phyloP scores from a whole-genome alignment of 2,797 vertebrate species.

The Sebastes diaconus region DNA sequence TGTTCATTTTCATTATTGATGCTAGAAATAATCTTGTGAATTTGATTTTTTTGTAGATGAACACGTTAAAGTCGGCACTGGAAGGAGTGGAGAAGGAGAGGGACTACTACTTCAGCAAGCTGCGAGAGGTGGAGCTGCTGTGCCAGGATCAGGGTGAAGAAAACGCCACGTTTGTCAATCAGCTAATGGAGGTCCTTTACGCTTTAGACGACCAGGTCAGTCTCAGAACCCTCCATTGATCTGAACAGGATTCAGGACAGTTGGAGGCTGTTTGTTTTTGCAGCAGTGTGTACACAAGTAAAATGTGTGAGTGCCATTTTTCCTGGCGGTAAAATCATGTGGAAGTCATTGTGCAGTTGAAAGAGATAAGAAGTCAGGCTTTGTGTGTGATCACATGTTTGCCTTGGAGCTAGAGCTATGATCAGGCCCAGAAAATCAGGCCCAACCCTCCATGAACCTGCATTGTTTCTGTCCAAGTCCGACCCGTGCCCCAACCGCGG shows the following conservation, averaged over 20 bases:
- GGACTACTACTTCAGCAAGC: constrained; percentile 99
- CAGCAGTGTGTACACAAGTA: neutral
- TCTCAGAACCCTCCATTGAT: constrained; percentile 3
- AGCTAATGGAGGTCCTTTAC: constrained; percentile 97
- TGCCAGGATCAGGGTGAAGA: constrained; percentile 96
- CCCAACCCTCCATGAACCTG: neutral
- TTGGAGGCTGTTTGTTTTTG: neutral
- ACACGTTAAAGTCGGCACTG: constrained; percentile 95
- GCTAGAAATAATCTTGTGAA: neutral
- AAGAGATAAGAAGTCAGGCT: constrained; percentile 27
- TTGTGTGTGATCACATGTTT: constrained; percentile 38
- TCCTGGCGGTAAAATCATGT: constrained; percentile 33
- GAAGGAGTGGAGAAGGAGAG: constrained; percentile 98
- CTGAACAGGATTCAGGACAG: neutral
- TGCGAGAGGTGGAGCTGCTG: constrained; percentile 97
- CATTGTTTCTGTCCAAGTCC: too few species aligned
- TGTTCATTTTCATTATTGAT: neutral
- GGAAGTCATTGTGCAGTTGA: constrained; percentile 20
- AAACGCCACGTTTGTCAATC: constrained; percentile 90
- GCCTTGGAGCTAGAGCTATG: neutral
- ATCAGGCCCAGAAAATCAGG: neutral
- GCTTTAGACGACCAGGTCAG: constrained; percentile 94
- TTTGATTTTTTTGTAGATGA: constrained; percentile 82
- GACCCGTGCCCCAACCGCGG: fast-evolving
- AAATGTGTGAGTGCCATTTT: neutral